Evolutionary conservation across 2,113 vertebrate species (phyloP).

Genomic region (Nipponia nippon): DNA sequence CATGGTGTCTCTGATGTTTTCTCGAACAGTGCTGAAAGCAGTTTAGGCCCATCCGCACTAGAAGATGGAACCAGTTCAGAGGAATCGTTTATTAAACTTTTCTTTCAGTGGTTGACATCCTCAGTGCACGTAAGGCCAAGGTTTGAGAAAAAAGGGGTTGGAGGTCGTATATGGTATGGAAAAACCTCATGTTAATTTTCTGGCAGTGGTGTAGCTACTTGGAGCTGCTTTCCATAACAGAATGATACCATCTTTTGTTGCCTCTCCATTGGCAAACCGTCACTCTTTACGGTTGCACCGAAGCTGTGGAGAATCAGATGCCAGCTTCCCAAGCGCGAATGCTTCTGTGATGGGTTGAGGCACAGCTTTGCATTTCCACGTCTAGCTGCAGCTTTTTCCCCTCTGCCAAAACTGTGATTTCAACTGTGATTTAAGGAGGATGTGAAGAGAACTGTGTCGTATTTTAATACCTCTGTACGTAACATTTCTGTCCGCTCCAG

Average conservation of each 20-base stretch:
- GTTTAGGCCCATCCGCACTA: neutral
- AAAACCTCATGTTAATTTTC: neutral
- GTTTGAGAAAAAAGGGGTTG: neutral
- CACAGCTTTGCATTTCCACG: neutral
- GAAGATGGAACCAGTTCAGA: neutral
- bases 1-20: neutral
- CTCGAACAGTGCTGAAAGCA: neutral
- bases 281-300: rapidly evolving
- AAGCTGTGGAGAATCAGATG: neutral
- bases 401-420: slow-evolving; percentile 62
- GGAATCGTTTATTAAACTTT: neutral
- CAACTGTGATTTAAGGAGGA: slow-evolving; percentile 65
- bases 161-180: neutral
- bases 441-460: slow-evolving; percentile 23
- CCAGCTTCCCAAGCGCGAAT: neutral
- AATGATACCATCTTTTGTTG: neutral
- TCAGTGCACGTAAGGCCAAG: neutral
- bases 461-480: slow-evolving; percentile 58
- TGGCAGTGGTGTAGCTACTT: neutral
- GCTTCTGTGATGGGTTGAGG: neutral
- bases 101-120: neutral
- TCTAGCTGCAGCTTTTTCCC: slow-evolving; percentile 17
- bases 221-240: neutral
- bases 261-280: neutral
- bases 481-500: slow-evolving; percentile 15